Conservation (phyloP, 2,797 vertebrate species). For the Sternotherus odoratus region DNA sequence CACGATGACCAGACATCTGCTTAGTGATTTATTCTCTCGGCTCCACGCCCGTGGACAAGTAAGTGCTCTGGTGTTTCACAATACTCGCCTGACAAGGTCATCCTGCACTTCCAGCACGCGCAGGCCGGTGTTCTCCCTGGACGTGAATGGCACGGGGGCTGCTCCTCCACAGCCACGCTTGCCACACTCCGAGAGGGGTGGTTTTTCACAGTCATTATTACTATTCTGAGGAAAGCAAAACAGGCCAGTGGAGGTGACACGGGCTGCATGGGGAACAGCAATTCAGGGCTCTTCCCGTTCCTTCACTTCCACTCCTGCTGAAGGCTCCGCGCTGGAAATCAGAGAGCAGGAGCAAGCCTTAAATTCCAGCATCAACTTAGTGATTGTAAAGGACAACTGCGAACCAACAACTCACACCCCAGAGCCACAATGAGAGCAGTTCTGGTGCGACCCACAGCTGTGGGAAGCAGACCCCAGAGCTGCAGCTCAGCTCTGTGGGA, state of each 20-base stretch:
- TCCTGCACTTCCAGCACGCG: background rate
- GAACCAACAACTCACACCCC: slow-evolving; percentile 53
- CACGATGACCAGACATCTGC: too few species aligned
- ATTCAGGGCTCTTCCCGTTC: background rate
- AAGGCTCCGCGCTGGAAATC: background rate
- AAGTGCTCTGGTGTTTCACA: too few species aligned
- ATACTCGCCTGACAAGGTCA: background rate
- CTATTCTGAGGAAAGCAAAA: background rate
- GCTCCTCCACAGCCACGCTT: background rate
- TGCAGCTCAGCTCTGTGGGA: background rate
- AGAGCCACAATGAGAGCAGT: slow-evolving; percentile 28
- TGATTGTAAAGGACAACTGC: slow-evolving; percentile 59
- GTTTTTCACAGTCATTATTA: background rate
- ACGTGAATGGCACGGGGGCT: background rate
- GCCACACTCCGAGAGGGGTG: background rate
- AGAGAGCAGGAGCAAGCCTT: slow-evolving; percentile 6
- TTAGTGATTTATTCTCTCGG: too few species aligned
- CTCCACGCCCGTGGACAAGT: too few species aligned
- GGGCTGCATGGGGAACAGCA: background rate
- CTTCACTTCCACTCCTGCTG: background rate
- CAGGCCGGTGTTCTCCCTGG: accelerated
- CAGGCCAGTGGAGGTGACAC: background rate
- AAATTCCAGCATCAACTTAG: slow-evolving; percentile 52
- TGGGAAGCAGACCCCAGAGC: background rate
- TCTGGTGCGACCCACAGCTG: slow-evolving; percentile 19